Evolutionary conservation across 2,888 invertebrate species (phyloP), one percentile per base, ranked within the genome.

Genomic region (Sarcophaga variegata): DNA sequence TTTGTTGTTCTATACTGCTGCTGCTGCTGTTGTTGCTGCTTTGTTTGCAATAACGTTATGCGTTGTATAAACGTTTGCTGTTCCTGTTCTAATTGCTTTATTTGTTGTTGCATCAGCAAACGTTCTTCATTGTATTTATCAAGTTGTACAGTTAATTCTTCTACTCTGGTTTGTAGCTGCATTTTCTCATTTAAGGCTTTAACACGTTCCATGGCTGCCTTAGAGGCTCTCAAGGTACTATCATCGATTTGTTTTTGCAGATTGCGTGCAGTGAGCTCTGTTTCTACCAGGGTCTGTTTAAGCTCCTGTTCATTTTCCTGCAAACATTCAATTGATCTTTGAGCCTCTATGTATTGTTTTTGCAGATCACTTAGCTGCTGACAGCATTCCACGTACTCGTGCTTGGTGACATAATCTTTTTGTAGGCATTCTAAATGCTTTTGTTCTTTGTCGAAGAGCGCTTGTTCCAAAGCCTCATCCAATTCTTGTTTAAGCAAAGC

Each of bases 221-320:
- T 96, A 0, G 97, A 97, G 25, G 96, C 96, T 88, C 96, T 95
- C n/a, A 97, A 94, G 0, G 96, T 96, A 0, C 96, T 95, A 88
- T 96, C 95, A 90, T 97, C 96, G 17, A 97, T 94, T 78, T 96
- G 96, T 83, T 95, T 95, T 80, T 95, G 94, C n/a, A 96, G 91
- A 0, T 94, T 92, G 22, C 95, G 94, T 81, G 96, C 94, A 20
- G 94, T 95, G 81, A 95, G 91, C 88, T 94, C 93, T 59, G 90
- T 92, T 22, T 93, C 92, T 4, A 93, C 89, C 0, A 93, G 89
- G 1, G 92, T 90, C 77, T 92, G 91, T 84, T 92, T 92, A 10
- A 94, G 91, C 64, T 94, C 94, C 74, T 91, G 90, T 86, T 94
- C 94, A 69, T 93, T 93, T 45, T 94, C 93, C 63, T 92, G 91